A percentile compares a stretch with the other conserved stretches of the same genome.
phyloP scores from a whole-genome alignment of 1,140 invertebrate species.

The Euura saliciscinereae region DNA sequence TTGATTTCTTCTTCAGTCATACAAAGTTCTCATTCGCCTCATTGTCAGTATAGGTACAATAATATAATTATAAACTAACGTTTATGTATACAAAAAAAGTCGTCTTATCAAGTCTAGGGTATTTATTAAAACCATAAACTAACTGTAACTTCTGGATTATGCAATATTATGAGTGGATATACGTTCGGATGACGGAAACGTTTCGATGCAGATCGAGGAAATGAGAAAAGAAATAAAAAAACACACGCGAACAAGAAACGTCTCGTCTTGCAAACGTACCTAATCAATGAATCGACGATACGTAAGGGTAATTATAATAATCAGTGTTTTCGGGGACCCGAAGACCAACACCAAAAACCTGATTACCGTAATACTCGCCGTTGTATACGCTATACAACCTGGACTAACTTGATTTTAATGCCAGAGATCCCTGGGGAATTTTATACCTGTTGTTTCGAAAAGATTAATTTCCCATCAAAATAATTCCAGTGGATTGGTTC shows the following conservation, averaged over 20 bases:
- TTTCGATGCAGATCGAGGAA: conserved; percentile 20
- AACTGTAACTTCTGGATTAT: neutral
- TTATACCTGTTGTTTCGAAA: neutral
- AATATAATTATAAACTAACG: conserved; percentile 35
- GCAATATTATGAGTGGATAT: conserved; percentile 21
- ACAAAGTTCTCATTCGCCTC: conserved; percentile 44
- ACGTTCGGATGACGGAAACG: conserved; percentile 54
- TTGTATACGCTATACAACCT: neutral
- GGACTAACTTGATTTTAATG: neutral
- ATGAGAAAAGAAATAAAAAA: neutral
- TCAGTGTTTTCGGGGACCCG: conserved; percentile 25
- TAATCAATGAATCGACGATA: conserved; percentile 9
- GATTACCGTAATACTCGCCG: conserved; percentile 1
- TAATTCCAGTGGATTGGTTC: too few species aligned
- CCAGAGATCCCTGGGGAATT: neutral
- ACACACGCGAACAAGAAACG: conserved; percentile 25
- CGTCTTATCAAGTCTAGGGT: neutral
- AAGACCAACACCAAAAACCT: conserved; percentile 33
- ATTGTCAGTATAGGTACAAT: conserved; percentile 36
- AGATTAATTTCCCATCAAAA: too few species aligned
- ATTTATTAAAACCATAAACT: too few species aligned
- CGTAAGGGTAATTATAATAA: neutral
- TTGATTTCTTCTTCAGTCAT: conserved; percentile 42
- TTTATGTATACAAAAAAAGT: neutral
- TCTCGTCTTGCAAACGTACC: conserved; percentile 54